Base-by-base conservation (phyloP, 2,888 invertebrate species). In the Uropetala carovei region DNA sequence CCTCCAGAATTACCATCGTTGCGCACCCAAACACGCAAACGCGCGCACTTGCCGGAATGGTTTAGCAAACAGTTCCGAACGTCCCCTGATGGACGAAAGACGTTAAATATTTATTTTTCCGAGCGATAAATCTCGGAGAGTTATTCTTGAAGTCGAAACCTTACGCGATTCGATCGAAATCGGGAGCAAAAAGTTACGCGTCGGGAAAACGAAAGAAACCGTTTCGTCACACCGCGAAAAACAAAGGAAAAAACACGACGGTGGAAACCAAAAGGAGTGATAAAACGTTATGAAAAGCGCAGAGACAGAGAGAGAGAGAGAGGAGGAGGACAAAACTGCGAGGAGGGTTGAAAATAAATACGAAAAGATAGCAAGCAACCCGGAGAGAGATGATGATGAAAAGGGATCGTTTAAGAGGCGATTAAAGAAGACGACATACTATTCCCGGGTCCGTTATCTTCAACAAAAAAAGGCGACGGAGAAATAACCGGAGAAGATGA, bases 41-140 rank as follows among this genome's bases (percentile, higher is more conserved):
- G 22, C 68, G 64, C 64, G 64, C 64, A 64, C 64, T 16, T 18
- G 64, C 64, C 9, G 9, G 22, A 1, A 7, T n/a, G 9, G 9
- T 9, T 0, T 1, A 68, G 18, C 9, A 68, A 68, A 18, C 68
- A 4, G 16, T 18, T 22, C 68, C 68, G 18, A 68, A 68, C 68
- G 68, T 68, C 68, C 5, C 43, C 43, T 43, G 7, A 68, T 16
- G n/a, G 68, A 68, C n/a, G n/a, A 68, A 68, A 7, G 68, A 64
- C 64, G 64, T 64, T 68, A 68, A 43, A n/a, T n/a, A 68, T 68
- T 68, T 68, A 68, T 68, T 68, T 22, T 10, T 68, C 68, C 68
- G 18, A 18, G n/a, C 68, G 68, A 16, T 68, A 68, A 68, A 68
- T 68, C 16, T 18, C n/a, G 13, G n/a, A 68, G 68, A 68, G 18